Evolutionary conservation across 1,140 invertebrate species (phyloP).

Genomic region (Melanaphis sacchari): DNA sequence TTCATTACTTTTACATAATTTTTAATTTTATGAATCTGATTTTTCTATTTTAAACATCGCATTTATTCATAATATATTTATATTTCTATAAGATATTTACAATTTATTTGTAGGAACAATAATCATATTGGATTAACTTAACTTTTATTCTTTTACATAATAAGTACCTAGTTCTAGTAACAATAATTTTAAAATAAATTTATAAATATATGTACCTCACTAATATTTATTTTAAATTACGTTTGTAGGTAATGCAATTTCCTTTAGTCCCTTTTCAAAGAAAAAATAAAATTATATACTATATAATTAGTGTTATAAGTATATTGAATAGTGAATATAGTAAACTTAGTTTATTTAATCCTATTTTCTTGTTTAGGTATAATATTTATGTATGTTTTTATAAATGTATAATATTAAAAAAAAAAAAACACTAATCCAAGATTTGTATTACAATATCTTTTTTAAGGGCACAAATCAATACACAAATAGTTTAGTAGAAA

Average conservation of each 20-base stretch:
- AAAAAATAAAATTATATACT: not conserved
- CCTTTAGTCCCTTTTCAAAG: not conserved
- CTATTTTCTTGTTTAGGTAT: not conserved
- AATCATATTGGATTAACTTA: no score
- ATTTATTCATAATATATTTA: no score
- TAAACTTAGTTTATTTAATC: not conserved
- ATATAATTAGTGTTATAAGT: not conserved
- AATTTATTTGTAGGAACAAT: no score
- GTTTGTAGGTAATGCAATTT: not conserved
- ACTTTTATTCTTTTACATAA: no score
- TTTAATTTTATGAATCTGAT: not conserved
- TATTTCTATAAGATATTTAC: no score
- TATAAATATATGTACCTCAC: no score
- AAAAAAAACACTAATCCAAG: constrained; percentile 4
- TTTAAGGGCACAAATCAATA: not conserved
- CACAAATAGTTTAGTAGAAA: not conserved
- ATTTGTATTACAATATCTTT: not conserved
- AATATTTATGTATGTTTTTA: not conserved
- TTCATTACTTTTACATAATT: no score
- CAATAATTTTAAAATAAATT: no score
- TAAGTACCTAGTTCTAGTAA: no score
- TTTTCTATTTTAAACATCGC: not conserved
- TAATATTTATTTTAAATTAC: not conserved
- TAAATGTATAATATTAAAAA: not conserved
- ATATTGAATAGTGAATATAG: not conserved